Evolutionary conservation across 1,140 invertebrate genomes (phyloP).

Genomic region (Magallana angulata): DNA sequence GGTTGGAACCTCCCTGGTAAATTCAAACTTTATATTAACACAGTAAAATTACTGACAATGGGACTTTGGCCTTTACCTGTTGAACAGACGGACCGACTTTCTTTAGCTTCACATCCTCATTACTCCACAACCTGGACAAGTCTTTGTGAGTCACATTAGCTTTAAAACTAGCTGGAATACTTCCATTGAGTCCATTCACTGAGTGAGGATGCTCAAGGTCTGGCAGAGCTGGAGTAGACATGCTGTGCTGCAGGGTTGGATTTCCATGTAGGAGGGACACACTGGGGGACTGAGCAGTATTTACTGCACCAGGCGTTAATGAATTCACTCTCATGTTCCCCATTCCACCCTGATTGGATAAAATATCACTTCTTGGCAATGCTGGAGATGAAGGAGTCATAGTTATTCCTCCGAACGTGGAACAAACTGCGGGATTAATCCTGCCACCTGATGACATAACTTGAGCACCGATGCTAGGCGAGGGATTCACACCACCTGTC

Average conservation of each 20-base stretch:
- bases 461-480: too few relatives aligned
- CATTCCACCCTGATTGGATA: not conserved
- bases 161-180: conserved; percentile 53
- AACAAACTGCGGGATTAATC: not conserved
- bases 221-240: conserved; percentile 2
- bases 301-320: conserved; percentile 20
- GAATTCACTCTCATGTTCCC: not conserved
- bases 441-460: not conserved
- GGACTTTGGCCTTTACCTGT: conserved; percentile 47
- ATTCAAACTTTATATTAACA: too few relatives aligned
- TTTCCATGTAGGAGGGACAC: conserved; percentile 18
- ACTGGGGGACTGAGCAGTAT: conserved; percentile 19
- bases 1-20: too few relatives aligned
- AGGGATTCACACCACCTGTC: not conserved
- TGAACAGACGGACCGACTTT: conserved; percentile 51
- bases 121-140: conserved; percentile 74
- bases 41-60: not conserved
- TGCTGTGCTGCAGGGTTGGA: conserved; percentile 28
- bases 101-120: conserved; percentile 70
- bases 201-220: not conserved
- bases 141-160: conserved; percentile 70
- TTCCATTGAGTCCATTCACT: conserved; percentile 26
- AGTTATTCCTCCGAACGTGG: not conserved
- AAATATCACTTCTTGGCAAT: conserved; percentile 53
- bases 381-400: conserved; percentile 57